A percentile compares a stretch with the other conserved stretches of the same genome.
Evolutionary conservation across 37 sponge, comb jelly and placozoan genomes (phyloP).

Genomic region (Agelas oroides): DNA sequence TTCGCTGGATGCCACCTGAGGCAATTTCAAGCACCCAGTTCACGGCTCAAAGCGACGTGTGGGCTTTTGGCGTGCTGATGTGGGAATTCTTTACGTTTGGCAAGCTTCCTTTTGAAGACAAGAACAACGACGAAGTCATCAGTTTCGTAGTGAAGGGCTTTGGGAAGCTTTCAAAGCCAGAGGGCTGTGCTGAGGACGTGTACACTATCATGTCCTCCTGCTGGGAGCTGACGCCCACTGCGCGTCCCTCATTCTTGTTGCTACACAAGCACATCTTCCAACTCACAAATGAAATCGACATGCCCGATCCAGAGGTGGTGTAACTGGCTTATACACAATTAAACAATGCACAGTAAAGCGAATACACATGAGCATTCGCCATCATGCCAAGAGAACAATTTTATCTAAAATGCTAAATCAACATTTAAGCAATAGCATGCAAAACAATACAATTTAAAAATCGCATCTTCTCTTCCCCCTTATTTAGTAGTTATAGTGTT

Average conservation of each 20-base stretch:
- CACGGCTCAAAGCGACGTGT: conserved; percentile 69
- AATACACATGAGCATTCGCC: no score
- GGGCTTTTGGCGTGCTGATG: conserved; percentile 74
- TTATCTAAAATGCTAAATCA: no score
- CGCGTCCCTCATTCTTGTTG: conserved; percentile 46
- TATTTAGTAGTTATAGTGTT: no score
- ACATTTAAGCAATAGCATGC: no score
- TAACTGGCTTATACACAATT: no score
- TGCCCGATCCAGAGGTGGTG: neutral
- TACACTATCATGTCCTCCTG: conserved; percentile 41
- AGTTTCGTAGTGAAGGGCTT: neutral
- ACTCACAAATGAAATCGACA: conserved; percentile 8
- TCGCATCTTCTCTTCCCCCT: no score
- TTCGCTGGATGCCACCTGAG: conserved; percentile 83
- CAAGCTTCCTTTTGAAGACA: conserved; percentile 55
- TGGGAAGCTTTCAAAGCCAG: conserved; percentile 34
- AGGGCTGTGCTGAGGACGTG: conserved; percentile 35
- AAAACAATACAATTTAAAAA: no score
- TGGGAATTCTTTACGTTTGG: conserved; percentile 81
- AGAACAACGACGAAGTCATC: conserved; percentile 54
- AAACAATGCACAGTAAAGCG: no score
- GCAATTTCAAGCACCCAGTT: conserved; percentile 38
- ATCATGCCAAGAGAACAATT: no score
- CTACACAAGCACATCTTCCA: conserved; percentile 57
- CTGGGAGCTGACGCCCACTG: conserved; percentile 43